phyloP scores from a whole-genome alignment of 2,113 vertebrate genomes.

The Acinonyx jubatus region DNA sequence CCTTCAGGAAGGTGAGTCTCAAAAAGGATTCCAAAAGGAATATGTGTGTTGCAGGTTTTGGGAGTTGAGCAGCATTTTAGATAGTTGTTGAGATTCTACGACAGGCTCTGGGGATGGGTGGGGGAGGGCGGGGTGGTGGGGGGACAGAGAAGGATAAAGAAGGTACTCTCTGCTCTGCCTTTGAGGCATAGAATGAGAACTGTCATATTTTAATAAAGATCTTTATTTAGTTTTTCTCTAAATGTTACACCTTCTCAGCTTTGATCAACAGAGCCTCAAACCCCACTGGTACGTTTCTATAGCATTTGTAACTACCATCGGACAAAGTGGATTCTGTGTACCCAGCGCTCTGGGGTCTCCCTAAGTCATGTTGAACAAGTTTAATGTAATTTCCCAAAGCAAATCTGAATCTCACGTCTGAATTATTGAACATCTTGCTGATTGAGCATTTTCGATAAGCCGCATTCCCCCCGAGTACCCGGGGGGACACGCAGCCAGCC shows the following conservation, averaged over 20 bases:
- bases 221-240: background rate
- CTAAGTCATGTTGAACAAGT: background rate
- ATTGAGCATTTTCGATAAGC: background rate
- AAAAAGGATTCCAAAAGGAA: background rate
- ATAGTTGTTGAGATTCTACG: background rate
- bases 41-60: background rate
- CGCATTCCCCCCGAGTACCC: background rate
- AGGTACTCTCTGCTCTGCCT: background rate
- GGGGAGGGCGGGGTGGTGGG: rapidly evolving
- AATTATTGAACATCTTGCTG: slow-evolving; percentile 15
- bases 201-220: background rate
- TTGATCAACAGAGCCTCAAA: background rate
- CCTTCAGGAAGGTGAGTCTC: background rate
- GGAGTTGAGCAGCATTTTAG: background rate
- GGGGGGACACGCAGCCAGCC: background rate
- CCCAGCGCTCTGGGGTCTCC: background rate
- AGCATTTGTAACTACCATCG: background rate
- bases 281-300: rapidly evolving
- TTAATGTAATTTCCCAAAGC: background rate
- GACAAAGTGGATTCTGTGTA: background rate
- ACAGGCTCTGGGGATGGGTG: rapidly evolving
- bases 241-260: background rate
- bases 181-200: background rate
- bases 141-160: background rate
- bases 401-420: background rate